Percentiles rank a stretch among this genome's conserved stretches.
Conservation (phyloP, 2,888 invertebrate species). For the Osmoderma eremita region DNA sequence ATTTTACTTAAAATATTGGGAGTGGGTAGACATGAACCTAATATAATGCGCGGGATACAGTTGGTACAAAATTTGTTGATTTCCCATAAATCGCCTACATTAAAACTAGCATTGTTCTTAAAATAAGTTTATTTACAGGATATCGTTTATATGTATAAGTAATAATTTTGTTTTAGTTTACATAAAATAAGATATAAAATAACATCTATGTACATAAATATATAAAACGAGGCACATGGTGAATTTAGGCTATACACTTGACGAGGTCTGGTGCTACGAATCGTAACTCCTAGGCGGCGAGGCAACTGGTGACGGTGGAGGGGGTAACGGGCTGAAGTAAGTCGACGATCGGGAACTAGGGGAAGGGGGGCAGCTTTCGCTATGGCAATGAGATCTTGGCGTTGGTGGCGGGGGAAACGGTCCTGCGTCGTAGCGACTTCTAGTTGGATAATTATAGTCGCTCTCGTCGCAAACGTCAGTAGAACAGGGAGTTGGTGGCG, state of each 20-base stretch:
- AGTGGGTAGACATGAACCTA: too few species aligned
- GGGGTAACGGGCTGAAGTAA: slow-evolving; percentile 83
- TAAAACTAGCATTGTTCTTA: not conserved
- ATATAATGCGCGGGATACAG: too few species aligned
- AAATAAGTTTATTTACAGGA: slow-evolving; percentile 40
- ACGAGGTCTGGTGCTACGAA: slow-evolving; percentile 52
- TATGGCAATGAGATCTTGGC: slow-evolving; percentile 79
- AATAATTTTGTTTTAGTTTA: slow-evolving; percentile 39
- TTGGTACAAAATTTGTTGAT: too few species aligned
- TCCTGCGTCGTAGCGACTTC: slow-evolving; percentile 61
- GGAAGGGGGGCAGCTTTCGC: slow-evolving; percentile 75
- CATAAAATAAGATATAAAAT: slow-evolving; percentile 39
- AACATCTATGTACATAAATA: slow-evolving; percentile 39
- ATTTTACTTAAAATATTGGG: too few species aligned
- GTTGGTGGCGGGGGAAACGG: slow-evolving; percentile 82
- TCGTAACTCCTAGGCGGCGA: slow-evolving; percentile 65
- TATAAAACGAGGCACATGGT: slow-evolving; percentile 41
- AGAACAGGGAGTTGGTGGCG: slow-evolving; percentile 94
- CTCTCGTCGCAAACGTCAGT: slow-evolving; percentile 94
- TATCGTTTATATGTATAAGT: slow-evolving; percentile 37
- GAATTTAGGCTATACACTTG: slow-evolving; percentile 28
- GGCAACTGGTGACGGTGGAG: slow-evolving; percentile 86
- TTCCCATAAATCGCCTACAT: too few species aligned
- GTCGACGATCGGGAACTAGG: slow-evolving; percentile 80
- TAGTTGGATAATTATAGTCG: slow-evolving; percentile 75